Base-by-base conservation (phyloP, 2,113 vertebrate genomes). In the Trachemys scripta region DNA sequence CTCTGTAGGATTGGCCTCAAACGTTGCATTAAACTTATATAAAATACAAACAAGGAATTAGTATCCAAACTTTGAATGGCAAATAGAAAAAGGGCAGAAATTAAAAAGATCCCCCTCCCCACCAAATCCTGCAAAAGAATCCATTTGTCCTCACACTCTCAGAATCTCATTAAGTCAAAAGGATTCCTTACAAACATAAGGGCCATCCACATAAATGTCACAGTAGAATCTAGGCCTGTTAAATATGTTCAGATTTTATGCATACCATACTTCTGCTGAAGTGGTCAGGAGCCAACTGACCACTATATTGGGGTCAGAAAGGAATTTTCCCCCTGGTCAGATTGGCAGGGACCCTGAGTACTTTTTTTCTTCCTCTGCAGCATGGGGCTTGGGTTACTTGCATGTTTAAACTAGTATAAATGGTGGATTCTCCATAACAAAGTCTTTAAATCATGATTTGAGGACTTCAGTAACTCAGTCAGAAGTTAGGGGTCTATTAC, bases 141-240 rank as follows among this genome's bases (percentile, higher is more conserved):
- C 17, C 1, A 6, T 75, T 92, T 81, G 24, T 14, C 69, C 78
- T 82, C 6, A n/a, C 1, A 10, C 8, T 2, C 49, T 65, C 47
- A 80, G 57, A 11, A 49, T 81, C 10, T 81, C 57, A 47, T 14
- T 12, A 62, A 80, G 20, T 42, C 10, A 47, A 1, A 45, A 25
- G 19, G 25, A 79, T n/a, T 38, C 8, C 82, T 59, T 27, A 85
- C 38, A 50, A 80, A 1, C 8, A 47, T 35, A 79, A 12, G 10
- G 90, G 45, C 0, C 1, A 76, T 79, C 20, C 3, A 59, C 25
- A 50, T 0, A 51, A 10, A 80, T 8, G 19, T 0, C 53, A 76
- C 50, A 84, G 2, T 80, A 89, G 84, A 92, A n/a, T 1, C 12
- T 69, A 11, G 31, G 4, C 45, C 2, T 85, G 38, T 75, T 75